phyloP scores from a whole-genome alignment of 1,140 invertebrate genomes.

The Triops cancriformis region DNA sequence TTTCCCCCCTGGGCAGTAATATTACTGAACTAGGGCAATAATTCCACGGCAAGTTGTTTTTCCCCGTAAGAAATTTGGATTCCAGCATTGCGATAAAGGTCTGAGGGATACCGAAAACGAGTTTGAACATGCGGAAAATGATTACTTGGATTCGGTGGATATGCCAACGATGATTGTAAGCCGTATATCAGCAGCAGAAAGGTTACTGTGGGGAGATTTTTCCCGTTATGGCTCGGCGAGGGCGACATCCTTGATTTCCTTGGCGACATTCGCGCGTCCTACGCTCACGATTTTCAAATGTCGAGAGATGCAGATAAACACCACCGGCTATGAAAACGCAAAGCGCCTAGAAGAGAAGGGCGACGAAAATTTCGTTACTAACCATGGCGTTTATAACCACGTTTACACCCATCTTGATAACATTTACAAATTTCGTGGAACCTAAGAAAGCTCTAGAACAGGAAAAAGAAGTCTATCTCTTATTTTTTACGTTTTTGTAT shows the following conservation, averaged over 20 bases:
- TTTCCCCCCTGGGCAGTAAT: too few species aligned
- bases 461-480: too few species aligned
- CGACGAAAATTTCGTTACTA: background rate
- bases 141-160: background rate
- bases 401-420: background rate
- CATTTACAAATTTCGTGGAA: too few species aligned
- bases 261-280: background rate
- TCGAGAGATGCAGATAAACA: background rate
- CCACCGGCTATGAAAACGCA: background rate
- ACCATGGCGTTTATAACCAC: background rate
- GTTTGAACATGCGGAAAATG: background rate
- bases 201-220: background rate
- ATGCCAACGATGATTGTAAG: background rate
- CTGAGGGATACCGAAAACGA: background rate
- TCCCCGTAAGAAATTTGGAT: too few species aligned
- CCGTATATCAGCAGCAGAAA: background rate
- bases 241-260: background rate
- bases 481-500: too few species aligned
- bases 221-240: background rate
- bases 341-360: background rate
- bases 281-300: background rate
- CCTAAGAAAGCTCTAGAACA: too few species aligned
- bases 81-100: too few species aligned
- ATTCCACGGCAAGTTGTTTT: too few species aligned
- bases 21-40: too few species aligned